These are phyloP conservation scores for Coilia nasus DNA, from an alignment of 2,797 vertebrate genomes.

Conservation along the genomic window DNA sequence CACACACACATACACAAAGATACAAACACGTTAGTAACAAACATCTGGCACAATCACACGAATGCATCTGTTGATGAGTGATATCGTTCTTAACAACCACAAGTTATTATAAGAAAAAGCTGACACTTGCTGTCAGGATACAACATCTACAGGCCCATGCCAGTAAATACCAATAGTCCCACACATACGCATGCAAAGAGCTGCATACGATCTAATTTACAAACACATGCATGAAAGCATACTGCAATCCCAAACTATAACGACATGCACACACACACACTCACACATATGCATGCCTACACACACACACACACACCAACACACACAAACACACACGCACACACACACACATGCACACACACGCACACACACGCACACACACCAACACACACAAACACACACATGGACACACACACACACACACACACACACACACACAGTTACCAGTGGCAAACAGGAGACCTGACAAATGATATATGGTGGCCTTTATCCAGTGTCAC, in stretches of 20 bases:
- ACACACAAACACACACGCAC: not conserved
- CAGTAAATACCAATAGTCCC: not conserved
- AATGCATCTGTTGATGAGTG: not conserved
- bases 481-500: slow-evolving; percentile 30
- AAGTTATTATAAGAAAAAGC: not conserved
- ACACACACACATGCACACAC: not conserved
- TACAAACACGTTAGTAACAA: not conserved
- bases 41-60: not conserved
- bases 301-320: no score
- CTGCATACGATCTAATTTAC: no score
- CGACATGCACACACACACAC: no score
- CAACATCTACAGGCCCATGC: not conserved
- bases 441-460: not conserved
- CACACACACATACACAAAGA: not conserved
- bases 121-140: not conserved
- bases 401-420: not conserved
- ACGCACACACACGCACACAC: not conserved
- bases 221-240: no score
- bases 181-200: not conserved
- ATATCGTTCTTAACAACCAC: not conserved
- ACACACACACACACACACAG: slow-evolving; percentile 10
- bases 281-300: no score
- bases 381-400: slow-evolving; percentile 13
- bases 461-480: not conserved
- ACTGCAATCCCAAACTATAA: no score